Base-by-base conservation (phyloP, 2,888 invertebrate genomes). In the Lasioglossum malachurum region DNA sequence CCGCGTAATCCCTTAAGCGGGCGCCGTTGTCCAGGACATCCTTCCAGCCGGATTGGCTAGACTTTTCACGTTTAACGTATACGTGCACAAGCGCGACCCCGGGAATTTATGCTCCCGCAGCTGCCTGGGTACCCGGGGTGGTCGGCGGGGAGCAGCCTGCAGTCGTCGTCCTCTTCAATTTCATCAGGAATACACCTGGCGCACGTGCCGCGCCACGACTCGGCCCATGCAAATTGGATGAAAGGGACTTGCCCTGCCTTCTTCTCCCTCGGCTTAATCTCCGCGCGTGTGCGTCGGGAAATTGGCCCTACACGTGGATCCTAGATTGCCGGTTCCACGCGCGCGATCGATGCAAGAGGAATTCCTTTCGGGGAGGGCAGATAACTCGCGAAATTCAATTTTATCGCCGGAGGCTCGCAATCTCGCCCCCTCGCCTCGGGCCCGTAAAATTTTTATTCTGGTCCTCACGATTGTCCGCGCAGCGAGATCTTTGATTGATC, bases 1-100 rank as follows among this genome's bases (percentile, higher is more conserved):
- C 72, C 85, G 46, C 69, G 86, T 91, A 91, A 91, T 91, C 91
- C 87, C 75, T 86, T 91, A 91, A 90, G 90, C 75, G 74, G 57
- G 64, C 60, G 38, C 46, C 77, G 53, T 67, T 77, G 83, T 83
- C 77, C 82, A 46, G 67, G 84, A 44, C 80, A 72, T 46, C 57
- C 86, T 75, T n/a, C n/a, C 35, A 49, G 71, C 41, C 41, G 86
- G 87, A 83, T 91, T 82, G 90, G 84, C 87, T 83, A 80, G 89
- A 91, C 91, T 90, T 87, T 84, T 90, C 84, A 69, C 83, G 83
- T 86, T 89, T 88, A 91, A 84, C 84, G 75, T 53, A n/a, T 57
- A 82, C 78, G 74, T 69, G 71, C 72, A 67, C 60, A 44, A 60
- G 57, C 69, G 64, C 72, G 53, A 31, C 46, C 53, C 49, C 67